Conservation (phyloP, 2,888 invertebrate genomes). For the Drosophila cracens region DNA sequence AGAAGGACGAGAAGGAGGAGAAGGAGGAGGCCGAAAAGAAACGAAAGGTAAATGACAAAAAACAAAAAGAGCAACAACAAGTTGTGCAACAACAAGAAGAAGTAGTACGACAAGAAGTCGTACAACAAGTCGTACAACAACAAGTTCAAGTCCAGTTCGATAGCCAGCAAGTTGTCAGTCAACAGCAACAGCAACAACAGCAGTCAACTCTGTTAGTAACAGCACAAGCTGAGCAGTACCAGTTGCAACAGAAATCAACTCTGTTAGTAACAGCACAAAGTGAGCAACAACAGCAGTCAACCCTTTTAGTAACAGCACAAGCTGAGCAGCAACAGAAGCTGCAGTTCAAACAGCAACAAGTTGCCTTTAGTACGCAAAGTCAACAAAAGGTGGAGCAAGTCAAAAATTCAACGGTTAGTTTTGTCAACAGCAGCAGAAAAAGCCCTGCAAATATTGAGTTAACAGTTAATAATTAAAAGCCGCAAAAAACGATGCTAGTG, state of each 20-base stretch:
- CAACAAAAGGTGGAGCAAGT: conserved; percentile 10
- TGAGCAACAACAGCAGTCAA: conserved; percentile 2
- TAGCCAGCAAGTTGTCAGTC: conserved; percentile 9
- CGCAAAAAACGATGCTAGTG: background rate
- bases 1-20: conserved; percentile 86
- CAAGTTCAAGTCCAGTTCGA: conserved; percentile 21
- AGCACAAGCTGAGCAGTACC: background rate
- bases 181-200: conserved; percentile 1
- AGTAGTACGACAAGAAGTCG: background rate
- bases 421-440: background rate
- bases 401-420: background rate
- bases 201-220: background rate
- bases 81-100: conserved; percentile 5
- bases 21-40: conserved; percentile 82
- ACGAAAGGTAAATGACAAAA: conserved; percentile 84
- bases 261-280: background rate
- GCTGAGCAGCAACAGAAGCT: background rate
- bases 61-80: conserved; percentile 10
- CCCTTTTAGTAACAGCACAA: background rate
- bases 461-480: background rate
- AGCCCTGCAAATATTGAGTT: background rate
- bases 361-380: conserved; percentile 17
- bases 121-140: conserved; percentile 7
- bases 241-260: conserved; percentile 4
- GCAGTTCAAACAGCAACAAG: conserved; percentile 2